Base-by-base conservation (phyloP, 2,888 invertebrate genomes). In the Lochmaea crataegi region DNA sequence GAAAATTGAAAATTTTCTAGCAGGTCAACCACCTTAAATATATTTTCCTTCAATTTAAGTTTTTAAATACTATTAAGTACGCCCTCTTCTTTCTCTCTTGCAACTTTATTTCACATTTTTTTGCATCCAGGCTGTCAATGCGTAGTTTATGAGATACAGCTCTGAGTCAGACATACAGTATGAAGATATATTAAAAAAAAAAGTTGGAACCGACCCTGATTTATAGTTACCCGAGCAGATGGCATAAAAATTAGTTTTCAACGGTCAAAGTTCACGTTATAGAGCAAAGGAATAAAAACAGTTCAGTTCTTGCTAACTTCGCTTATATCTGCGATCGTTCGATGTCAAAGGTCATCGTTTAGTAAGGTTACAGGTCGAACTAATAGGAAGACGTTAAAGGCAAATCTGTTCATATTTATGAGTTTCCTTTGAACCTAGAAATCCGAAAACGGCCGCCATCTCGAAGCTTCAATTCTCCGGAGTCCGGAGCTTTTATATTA, bases 391-490 rank as follows among this genome's bases (percentile, higher is more conserved):
- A 71, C 71, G 71, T 74, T 68, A 65, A 48, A 74, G 74, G 71
- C 65, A 74, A 71, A 74, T 74, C 74, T 74, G 71, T 68, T 53
- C 71, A 48, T 74, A 74, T 74, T 74, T 74, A 74, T 71, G 74
- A 74, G 74, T 56, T 71, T 61, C 57, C 71, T 74, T 74, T 74
- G 71, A 71, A 71, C 71, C 18, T 38, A 60, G 63, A 41, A 68
- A 69, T 64, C 68, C 45, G 48, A 61, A 60, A 68, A 42, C 41
- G 42, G 10, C 18, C 10, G 42, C 16, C 38, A 63, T 63, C 61
- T 42, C 56, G 38, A 56, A 63, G 26, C 64, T 73, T 65, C 60
- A 56, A 68, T 68, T 58, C 65, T 38, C 53, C 11, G 16, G 61
- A 73, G 53, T 65, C 65, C 51, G 51, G 42, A 73, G 73, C 65